Conservation (phyloP, 2,113 vertebrate genomes). For the Antechinus stuartii region DNA sequence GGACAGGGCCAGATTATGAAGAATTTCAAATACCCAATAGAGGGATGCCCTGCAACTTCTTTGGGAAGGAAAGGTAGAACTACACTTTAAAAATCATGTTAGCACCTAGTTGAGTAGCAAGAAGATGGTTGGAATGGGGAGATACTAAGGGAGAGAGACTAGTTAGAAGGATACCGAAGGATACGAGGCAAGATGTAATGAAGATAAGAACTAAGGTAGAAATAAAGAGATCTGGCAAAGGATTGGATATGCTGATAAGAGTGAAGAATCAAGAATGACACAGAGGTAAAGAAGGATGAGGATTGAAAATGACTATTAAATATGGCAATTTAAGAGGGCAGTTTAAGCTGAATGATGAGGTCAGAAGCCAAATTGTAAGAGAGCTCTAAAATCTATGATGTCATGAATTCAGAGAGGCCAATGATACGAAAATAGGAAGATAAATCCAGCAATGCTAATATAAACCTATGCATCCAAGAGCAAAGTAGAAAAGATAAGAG, state of each 20-base stretch:
- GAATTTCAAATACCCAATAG: neutral
- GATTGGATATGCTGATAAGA: neutral
- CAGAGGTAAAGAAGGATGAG: neutral
- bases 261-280: neutral
- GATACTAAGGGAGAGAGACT: neutral
- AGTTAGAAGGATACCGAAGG: neutral
- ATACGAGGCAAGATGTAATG: neutral
- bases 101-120: neutral
- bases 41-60: neutral
- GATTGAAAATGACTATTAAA: neutral
- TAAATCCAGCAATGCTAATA: neutral
- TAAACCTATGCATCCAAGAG: neutral
- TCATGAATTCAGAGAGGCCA: neutral
- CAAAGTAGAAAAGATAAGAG: neutral
- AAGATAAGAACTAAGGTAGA: neutral
- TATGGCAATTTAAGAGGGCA: neutral
- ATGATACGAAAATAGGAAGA: neutral
- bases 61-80: neutral
- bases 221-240: neutral
- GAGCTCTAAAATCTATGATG: neutral
- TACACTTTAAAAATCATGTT: neutral
- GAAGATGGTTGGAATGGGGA: neutral
- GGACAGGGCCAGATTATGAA: neutral
- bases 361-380: neutral
- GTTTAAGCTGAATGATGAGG: neutral